These are phyloP conservation scores for Papilio aristodemus DNA, from an alignment of 1,140 invertebrate genomes.

Conservation along the genomic window DNA sequence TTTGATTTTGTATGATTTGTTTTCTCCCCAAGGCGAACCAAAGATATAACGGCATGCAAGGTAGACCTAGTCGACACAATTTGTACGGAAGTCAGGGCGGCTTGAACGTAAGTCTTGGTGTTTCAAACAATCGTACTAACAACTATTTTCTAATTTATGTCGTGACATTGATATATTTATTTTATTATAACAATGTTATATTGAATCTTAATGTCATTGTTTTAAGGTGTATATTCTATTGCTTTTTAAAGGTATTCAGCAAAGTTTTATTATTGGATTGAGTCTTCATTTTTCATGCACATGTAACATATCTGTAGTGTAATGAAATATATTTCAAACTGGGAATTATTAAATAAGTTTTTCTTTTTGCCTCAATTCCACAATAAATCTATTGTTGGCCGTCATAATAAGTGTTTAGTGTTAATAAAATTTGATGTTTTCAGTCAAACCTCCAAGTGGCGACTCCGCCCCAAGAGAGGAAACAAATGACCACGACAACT, in stretches of 20 bases:
- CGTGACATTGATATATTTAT: too few species aligned
- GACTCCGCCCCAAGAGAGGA: conserved; percentile 86
- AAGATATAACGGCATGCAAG: conserved; percentile 63
- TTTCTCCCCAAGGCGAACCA: conserved; percentile 68
- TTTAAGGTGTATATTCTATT: too few species aligned
- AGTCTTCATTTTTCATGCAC: too few species aligned
- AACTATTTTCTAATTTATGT: background rate
- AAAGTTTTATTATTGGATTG: too few species aligned
- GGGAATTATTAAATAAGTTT: too few species aligned
- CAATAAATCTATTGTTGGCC: too few species aligned
- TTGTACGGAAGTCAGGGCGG: conserved; percentile 63
- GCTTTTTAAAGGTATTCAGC: too few species aligned
- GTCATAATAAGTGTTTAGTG: background rate
- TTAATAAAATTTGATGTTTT: conserved; percentile 6
- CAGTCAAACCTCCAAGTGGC: conserved; percentile 85
- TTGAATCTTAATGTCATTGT: too few species aligned
- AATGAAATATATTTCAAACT: too few species aligned
- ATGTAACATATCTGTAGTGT: too few species aligned
- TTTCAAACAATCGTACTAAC: conserved; percentile 13
- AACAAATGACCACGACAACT: conserved; percentile 85
- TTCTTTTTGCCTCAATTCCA: too few species aligned
- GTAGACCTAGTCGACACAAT: conserved; percentile 57
- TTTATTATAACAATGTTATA: background rate
- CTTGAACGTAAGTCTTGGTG: conserved; percentile 60
- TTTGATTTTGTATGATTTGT: conserved; percentile 38